Evolutionary conservation across 2,888 invertebrate species (phyloP), one percentile per base, ranked within the genome.

Genomic region (Mythimna vitellina): DNA sequence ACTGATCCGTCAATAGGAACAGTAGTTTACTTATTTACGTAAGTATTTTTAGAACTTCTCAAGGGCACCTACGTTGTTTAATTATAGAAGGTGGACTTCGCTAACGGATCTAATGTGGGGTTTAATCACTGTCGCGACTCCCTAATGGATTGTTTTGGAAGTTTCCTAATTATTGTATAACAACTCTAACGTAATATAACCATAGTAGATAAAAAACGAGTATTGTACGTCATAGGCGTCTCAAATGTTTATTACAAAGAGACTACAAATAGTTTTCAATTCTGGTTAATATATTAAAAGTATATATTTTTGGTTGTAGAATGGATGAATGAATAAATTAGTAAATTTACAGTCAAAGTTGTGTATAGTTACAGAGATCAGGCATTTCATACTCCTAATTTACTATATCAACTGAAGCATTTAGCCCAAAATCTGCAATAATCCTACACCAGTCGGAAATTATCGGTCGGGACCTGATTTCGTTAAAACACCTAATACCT

Each of bases 11-110:
- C 7, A 29, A 5, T 12, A 42, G 14, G 12, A n/a, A 29, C 25
- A 53, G 38, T 25, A 51, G 65, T 53, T 38, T 51, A 49, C 20
- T 10, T 38, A 10, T 10, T 46, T 46, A 20, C 20, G 46, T 7
- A 46, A 46, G 10, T 54, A n/a, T 38, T 64, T 67, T 64, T 68
- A 14, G 51, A 68, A 64, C 10, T 68, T 12, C 7, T 25, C 67
- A 68, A 68, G 65, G 67, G 38, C 20, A 22, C 3, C 20, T 17
- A 29, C 22, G 35, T 12, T 35, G 25, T 63, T 25, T 65, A 42
- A 20, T 25, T 67, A 63, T 35, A 38, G 64, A 62, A 38, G 25
- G 12, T 38, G 12, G 14, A 25, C 8, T 25, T 14, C 12, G 51
- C 32, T 49, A 61, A 7, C 62, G 32, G 32, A 22, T 38, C 3